Evolutionary conservation across 2,888 invertebrate genomes (phyloP).

Genomic region (Sesamia inferens): DNA sequence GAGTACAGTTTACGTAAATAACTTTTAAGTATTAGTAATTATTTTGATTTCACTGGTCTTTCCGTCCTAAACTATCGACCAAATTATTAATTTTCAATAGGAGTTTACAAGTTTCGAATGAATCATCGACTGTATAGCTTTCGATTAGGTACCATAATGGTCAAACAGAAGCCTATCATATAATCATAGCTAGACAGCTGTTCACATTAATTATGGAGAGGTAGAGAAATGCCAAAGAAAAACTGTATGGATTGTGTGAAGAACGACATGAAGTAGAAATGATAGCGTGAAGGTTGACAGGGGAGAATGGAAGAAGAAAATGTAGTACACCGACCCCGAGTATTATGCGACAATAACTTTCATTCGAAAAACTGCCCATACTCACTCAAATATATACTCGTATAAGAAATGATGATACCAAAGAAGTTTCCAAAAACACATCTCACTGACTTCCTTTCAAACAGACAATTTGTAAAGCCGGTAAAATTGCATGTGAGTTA

Average conservation of each 20-base stretch:
- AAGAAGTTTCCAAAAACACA: neutral
- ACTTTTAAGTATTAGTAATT: neutral
- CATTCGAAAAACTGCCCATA: too few species aligned
- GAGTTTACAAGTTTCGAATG: neutral
- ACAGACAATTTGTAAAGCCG: constrained; percentile 13
- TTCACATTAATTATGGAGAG: neutral
- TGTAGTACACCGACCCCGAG: neutral
- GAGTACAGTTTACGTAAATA: neutral
- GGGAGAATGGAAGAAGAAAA: neutral
- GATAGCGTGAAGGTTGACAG: neutral
- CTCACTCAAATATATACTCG: neutral
- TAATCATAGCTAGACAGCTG: neutral
- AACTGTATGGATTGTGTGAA: neutral
- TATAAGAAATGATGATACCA: neutral
- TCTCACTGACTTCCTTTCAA: neutral
- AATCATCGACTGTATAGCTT: neutral
- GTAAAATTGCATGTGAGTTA: constrained; percentile 36
- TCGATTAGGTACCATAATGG: neutral
- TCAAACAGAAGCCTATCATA: too few species aligned
- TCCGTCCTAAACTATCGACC: neutral
- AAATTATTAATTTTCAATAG: neutral
- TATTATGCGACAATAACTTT: neutral
- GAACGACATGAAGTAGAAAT: neutral
- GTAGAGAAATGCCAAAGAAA: neutral
- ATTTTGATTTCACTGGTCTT: neutral